phyloP scores from a whole-genome alignment of 2,888 invertebrate species.

The Eupithecia abbreviata region DNA sequence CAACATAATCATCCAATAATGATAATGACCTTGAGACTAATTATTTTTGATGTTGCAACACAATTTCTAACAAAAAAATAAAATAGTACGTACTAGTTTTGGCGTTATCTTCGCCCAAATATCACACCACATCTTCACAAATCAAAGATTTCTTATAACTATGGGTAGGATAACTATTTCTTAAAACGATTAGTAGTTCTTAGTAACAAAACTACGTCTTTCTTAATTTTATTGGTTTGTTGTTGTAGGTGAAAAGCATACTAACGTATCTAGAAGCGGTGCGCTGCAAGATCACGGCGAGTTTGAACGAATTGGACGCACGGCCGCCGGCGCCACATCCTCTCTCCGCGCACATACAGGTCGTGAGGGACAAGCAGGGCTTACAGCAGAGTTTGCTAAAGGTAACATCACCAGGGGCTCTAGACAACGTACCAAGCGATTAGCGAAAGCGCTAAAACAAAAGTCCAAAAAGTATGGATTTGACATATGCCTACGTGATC shows the following conservation, averaged over 20 bases:
- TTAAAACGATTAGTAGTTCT: neutral
- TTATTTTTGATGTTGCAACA: too few species aligned
- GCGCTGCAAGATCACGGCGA: slow-evolving; percentile 93
- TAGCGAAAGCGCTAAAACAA: too few species aligned
- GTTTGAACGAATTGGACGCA: slow-evolving; percentile 92
- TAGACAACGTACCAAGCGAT: too few species aligned
- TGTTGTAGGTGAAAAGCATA: slow-evolving; percentile 93
- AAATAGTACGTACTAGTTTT: too few species aligned
- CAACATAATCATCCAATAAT: too few species aligned
- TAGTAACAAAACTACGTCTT: neutral
- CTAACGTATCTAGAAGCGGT: slow-evolving; percentile 95
- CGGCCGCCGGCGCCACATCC: slow-evolving; percentile 91
- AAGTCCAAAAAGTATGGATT: too few species aligned
- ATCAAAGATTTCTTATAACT: too few species aligned
- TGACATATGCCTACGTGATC: too few species aligned
- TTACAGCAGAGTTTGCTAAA: slow-evolving; percentile 93
- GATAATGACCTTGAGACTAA: too few species aligned
- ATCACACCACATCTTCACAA: too few species aligned
- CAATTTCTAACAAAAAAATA: too few species aligned
- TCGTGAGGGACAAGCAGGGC: slow-evolving; percentile 95
- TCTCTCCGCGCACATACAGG: slow-evolving; percentile 92
- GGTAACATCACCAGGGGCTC: slow-evolving; percentile 67
- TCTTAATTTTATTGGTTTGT: neutral
- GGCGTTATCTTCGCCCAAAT: too few species aligned
- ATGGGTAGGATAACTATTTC: neutral